Percentiles rank a stretch among this genome's conserved stretches.
These are phyloP conservation scores for Alosa sapidissima DNA, from an alignment of 2,797 vertebrate species.

Conservation along the genomic window DNA sequence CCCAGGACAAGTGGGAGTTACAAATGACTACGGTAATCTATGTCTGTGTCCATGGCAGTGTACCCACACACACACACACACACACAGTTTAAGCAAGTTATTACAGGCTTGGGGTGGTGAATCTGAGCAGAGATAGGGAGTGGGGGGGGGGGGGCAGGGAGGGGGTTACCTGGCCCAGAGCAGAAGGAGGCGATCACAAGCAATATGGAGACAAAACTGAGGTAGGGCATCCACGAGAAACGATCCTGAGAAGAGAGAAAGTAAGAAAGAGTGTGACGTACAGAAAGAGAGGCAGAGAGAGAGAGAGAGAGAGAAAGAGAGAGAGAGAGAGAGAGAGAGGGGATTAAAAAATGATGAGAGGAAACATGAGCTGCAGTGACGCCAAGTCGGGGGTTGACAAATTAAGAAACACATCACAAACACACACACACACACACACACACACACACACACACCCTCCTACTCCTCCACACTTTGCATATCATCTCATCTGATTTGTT, in stretches of 20 bases:
- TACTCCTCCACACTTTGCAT: not conserved
- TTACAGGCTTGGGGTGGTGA: no score
- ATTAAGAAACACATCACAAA: not conserved
- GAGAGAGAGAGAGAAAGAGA: not conserved
- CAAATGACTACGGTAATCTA: not conserved
- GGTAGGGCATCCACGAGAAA: constrained; percentile 85
- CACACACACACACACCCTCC: not conserved
- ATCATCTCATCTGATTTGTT: constrained; percentile 22
- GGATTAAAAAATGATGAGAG: constrained; percentile 11
- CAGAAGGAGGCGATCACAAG: constrained; percentile 93
- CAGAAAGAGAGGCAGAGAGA: not conserved
- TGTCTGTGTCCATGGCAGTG: not conserved
- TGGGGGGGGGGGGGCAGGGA: not conserved
- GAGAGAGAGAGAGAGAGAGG: not conserved
- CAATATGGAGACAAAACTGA: constrained; percentile 88
- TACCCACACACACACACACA: constrained; percentile 17
- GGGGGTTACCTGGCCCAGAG: constrained; percentile 91
- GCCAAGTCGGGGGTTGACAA: not conserved
- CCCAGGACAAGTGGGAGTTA: not conserved
- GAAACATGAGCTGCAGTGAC: not conserved
- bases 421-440: no score
- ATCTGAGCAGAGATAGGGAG: not conserved
- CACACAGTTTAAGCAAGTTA: not conserved
- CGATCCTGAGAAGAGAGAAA: constrained; percentile 64
- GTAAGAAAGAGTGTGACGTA: constrained; percentile 8